These are phyloP conservation scores for Akabosia matsudoensis DNA, from an alignment of 1,140 invertebrate genomes.

Conservation along the genomic window DNA sequence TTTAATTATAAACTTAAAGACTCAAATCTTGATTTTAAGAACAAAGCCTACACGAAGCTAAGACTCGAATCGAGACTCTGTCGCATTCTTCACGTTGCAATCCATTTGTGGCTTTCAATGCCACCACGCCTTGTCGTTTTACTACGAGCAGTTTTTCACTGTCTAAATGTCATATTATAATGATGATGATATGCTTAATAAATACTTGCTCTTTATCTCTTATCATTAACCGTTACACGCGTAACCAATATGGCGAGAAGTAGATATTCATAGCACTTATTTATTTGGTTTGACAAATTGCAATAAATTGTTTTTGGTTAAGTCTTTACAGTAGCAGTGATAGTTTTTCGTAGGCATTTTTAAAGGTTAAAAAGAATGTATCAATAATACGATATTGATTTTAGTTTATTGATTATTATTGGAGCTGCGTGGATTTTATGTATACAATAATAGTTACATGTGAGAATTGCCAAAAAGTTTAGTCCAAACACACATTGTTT, in stretches of 20 bases:
- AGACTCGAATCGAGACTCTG: no score
- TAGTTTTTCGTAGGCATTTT: neutral
- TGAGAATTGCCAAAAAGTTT: neutral
- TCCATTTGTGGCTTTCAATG: no score
- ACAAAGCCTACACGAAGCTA: no score
- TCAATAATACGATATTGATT: neutral
- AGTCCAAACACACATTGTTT: neutral
- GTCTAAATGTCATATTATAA: no score
- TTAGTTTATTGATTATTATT: neutral
- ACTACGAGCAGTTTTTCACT: neutral
- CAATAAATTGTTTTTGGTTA: neutral
- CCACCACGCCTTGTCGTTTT: neutral
- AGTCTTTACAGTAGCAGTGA: neutral
- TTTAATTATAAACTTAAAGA: no score
- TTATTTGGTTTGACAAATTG: neutral
- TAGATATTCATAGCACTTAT: neutral
- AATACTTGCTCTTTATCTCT: no score
- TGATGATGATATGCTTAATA: no score
- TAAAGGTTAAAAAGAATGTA: neutral
- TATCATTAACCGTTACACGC: no score
- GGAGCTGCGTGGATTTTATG: neutral
- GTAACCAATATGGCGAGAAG: neutral
- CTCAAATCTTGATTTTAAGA: no score
- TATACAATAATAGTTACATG: neutral
- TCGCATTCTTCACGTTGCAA: no score